These are phyloP conservation scores for Cromileptes altivelis DNA, from an alignment of 2,113 vertebrate genomes.

Conservation along the genomic window DNA sequence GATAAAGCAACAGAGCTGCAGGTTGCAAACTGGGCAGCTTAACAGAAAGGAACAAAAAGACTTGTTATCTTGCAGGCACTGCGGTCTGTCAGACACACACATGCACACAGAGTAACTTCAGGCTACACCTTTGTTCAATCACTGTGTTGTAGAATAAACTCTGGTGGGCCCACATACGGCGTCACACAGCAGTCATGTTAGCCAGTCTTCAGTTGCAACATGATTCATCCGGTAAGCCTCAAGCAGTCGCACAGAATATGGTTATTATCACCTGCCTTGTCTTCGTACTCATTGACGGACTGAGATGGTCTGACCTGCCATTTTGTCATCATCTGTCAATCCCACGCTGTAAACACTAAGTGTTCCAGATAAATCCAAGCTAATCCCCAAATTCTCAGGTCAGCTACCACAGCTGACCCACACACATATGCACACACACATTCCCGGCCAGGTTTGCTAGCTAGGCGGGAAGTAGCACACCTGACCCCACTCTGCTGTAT, in stretches of 20 bases:
- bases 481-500: slow-evolving; percentile 70
- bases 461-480: slow-evolving; percentile 56
- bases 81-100: slow-evolving; percentile 53
- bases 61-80: slow-evolving; percentile 63
- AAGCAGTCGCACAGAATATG: slow-evolving; percentile 21
- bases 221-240: slow-evolving; percentile 58
- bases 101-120: slow-evolving; percentile 57
- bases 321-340: slow-evolving; percentile 64
- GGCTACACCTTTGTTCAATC: slow-evolving; percentile 69
- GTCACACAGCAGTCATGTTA: slow-evolving; percentile 33
- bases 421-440: slow-evolving; percentile 34
- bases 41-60: slow-evolving; percentile 69
- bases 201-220: slow-evolving; percentile 38
- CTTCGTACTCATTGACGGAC: neutral
- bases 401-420: slow-evolving; percentile 65
- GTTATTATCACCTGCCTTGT: slow-evolving; percentile 16
- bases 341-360: slow-evolving; percentile 8
- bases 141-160: slow-evolving; percentile 48
- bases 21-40: slow-evolving; percentile 70
- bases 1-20: slow-evolving; percentile 60
- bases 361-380: slow-evolving; percentile 50
- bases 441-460: slow-evolving; percentile 40
- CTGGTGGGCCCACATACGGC: slow-evolving; percentile 39
- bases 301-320: slow-evolving; percentile 19
- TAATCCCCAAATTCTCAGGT: slow-evolving; percentile 70